Evolutionary conservation across 2,797 vertebrate genomes (phyloP).

Genomic region (Acanthurus leucopareius): DNA sequence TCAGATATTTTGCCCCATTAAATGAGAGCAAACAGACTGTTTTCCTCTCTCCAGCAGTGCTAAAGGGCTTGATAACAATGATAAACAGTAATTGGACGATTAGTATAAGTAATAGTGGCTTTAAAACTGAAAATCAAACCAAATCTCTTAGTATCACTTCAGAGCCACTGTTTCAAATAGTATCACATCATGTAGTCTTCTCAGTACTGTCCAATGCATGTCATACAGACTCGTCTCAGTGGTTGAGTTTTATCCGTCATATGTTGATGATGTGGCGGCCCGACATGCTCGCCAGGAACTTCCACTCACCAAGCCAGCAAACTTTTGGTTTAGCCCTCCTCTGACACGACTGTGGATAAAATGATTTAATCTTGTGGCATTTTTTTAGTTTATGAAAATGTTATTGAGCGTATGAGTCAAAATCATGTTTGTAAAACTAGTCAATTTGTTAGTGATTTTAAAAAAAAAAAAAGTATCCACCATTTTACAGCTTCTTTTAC

Average conservation of each 20-base stretch:
- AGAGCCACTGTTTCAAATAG: neutral
- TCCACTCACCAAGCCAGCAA: too few species aligned
- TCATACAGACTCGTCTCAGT: neutral
- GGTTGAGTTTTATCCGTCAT: neutral
- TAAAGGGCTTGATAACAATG: neutral
- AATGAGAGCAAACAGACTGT: neutral
- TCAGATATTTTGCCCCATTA: slow-evolving; percentile 9
- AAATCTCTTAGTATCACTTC: neutral
- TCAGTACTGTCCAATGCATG: too few species aligned
- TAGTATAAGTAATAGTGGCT: neutral
- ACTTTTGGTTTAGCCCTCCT: too few species aligned
- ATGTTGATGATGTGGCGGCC: neutral
- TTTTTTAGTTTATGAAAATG: too few species aligned
- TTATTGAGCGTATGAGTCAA: too few species aligned
- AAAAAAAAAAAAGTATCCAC: too few species aligned
- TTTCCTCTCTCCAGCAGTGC: neutral
- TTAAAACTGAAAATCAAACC: neutral
- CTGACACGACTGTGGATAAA: too few species aligned
- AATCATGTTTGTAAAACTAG: too few species aligned
- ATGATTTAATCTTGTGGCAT: too few species aligned
- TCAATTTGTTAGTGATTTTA: too few species aligned
- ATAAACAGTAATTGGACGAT: neutral
- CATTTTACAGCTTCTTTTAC: too few species aligned
- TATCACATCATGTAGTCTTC: neutral
- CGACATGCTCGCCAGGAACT: too few species aligned